These are phyloP conservation scores for Ecliptopera silaceata DNA, from an alignment of 2,888 invertebrate genomes.

Conservation along the genomic window DNA sequence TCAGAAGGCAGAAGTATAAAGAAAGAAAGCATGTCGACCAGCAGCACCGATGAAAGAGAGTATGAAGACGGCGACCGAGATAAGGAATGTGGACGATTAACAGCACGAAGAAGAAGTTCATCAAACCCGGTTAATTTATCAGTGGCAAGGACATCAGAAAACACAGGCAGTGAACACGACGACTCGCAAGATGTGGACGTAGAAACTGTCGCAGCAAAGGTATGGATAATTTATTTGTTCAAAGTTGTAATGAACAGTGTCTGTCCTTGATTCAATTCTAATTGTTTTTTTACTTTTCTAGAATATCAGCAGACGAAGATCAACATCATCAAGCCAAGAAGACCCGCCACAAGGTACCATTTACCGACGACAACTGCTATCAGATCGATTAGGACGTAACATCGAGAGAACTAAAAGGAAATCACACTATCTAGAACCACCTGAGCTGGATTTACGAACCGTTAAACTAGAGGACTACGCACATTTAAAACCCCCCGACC, in stretches of 20 bases:
- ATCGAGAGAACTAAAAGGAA: slow-evolving; percentile 85
- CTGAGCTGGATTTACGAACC: slow-evolving; percentile 86
- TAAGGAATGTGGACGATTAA: slow-evolving; percentile 74
- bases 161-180: slow-evolving; percentile 83
- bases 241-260: not conserved
- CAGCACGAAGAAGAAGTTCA: slow-evolving; percentile 87
- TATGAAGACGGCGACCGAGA: slow-evolving; percentile 82
- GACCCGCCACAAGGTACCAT: slow-evolving; percentile 79
- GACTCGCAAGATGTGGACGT: slow-evolving; percentile 81
- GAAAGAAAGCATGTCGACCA: slow-evolving; percentile 79
- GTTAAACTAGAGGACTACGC: slow-evolving; percentile 86
- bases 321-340: slow-evolving; percentile 79
- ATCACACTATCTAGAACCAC: slow-evolving; percentile 85
- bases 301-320: slow-evolving; percentile 74
- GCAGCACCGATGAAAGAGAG: slow-evolving; percentile 79
- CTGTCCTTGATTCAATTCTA: not conserved
- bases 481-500: slow-evolving; percentile 86
- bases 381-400: slow-evolving; percentile 84
- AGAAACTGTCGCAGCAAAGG: slow-evolving; percentile 80
- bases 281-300: slow-evolving; percentile 47
- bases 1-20: slow-evolving; percentile 77
- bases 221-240: slow-evolving; percentile 35
- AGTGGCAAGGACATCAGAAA: slow-evolving; percentile 81
- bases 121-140: slow-evolving; percentile 93
- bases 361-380: slow-evolving; percentile 84